phyloP scores from a whole-genome alignment of 1,140 invertebrate species.

The Tetraneura akinire region DNA sequence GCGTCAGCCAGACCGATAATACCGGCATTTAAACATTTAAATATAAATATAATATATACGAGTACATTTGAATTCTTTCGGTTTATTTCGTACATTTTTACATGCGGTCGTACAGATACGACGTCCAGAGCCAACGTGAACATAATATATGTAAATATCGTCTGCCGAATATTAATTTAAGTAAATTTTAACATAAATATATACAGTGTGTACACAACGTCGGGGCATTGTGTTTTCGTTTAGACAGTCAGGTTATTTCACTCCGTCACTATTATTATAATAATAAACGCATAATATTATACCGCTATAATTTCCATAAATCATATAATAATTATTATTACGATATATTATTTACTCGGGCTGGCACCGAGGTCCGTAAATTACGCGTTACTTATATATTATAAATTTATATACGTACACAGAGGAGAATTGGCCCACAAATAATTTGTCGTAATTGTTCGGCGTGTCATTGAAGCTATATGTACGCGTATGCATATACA shows the following conservation, averaged over 20 bases:
- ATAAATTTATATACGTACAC: slow-evolving; percentile 23
- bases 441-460: background rate
- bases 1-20: background rate
- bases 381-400: background rate
- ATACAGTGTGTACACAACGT: too few species aligned
- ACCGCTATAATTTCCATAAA: slow-evolving; percentile 13
- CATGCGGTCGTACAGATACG: too few species aligned
- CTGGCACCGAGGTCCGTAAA: background rate
- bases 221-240: background rate
- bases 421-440: background rate
- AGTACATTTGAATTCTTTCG: too few species aligned
- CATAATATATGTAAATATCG: background rate
- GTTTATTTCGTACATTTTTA: too few species aligned
- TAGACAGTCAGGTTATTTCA: background rate
- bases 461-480: background rate
- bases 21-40: background rate
- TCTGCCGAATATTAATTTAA: background rate
- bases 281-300: too few species aligned
- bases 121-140: background rate
- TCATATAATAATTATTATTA: slow-evolving; percentile 1
- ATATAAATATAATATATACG: too few species aligned
- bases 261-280: too few species aligned
- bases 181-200: too few species aligned
- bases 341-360: too few species aligned
- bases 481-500: too few species aligned